phyloP scores from a whole-genome alignment of 2,797 vertebrate genomes.

The Rhinella marina region DNA sequence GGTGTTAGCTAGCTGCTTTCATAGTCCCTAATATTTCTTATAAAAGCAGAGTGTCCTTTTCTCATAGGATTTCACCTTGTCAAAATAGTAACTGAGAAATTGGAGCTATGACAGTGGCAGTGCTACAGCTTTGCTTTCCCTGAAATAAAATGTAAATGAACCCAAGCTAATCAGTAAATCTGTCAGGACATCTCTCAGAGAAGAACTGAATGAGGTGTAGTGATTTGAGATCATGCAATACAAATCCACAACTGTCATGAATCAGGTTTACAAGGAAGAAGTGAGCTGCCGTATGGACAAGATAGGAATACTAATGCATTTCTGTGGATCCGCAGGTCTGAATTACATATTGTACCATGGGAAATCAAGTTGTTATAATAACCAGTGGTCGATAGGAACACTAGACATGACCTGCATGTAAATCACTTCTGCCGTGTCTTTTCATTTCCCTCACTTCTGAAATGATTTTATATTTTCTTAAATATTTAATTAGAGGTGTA shows the following conservation, averaged over 20 bases:
- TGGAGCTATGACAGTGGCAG: neutral
- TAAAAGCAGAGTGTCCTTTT: neutral
- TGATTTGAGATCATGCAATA: constrained; percentile 40
- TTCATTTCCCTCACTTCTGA: constrained; percentile 26
- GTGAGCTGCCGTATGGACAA: constrained; percentile 39
- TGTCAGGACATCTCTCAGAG: constrained; percentile 34
- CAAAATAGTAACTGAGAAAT: neutral
- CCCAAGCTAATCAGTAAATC: constrained; percentile 39
- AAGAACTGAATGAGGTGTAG: constrained; percentile 30
- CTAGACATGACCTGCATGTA: constrained; percentile 47
- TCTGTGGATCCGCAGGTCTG: constrained; percentile 42
- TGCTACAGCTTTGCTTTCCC: neutral
- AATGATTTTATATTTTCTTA: constrained; percentile 20
- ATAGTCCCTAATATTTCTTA: neutral
- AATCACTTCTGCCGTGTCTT: neutral
- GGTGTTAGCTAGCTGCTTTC: neutral
- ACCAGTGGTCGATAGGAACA: constrained; percentile 11
- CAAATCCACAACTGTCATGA: constrained; percentile 53
- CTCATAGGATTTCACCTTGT: constrained; percentile 9
- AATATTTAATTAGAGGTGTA: constrained; percentile 20
- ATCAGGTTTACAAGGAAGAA: constrained; percentile 35
- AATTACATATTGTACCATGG: constrained; percentile 49
- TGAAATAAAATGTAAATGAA: constrained; percentile 40
- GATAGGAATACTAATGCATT: constrained; percentile 50
- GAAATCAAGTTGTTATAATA: constrained; percentile 58